These are phyloP conservation scores for Cyanoliseus patagonus DNA, from an alignment of 2,113 vertebrate genomes.

Conservation along the genomic window DNA sequence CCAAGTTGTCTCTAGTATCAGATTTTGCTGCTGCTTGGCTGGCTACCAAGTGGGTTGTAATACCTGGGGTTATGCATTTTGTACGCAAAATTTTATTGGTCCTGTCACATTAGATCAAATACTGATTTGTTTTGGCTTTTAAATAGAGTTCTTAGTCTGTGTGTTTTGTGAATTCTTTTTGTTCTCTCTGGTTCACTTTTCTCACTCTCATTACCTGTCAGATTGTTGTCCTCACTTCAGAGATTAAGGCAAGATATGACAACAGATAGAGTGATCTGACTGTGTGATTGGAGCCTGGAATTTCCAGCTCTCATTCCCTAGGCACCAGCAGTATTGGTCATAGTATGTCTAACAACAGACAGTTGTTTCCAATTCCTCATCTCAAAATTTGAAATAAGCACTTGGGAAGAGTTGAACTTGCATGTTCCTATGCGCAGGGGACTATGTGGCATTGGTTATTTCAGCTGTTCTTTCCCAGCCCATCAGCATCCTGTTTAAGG, in stretches of 20 bases:
- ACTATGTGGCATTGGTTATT: not conserved
- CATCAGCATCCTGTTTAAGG: not conserved
- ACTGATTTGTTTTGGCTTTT: not conserved
- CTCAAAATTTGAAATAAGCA: not conserved
- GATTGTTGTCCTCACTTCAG: not conserved
- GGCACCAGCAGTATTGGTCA: not conserved
- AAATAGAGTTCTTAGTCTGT: not conserved
- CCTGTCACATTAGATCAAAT: not conserved
- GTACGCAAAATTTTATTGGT: not conserved
- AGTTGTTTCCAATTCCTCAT: not conserved
- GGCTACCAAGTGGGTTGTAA: not conserved
- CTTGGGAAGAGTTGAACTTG: not conserved
- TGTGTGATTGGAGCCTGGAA: not conserved
- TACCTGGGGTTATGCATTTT: not conserved
- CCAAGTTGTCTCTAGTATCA: not conserved
- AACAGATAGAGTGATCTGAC: not conserved
- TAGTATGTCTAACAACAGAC: not conserved
- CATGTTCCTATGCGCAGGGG: not conserved
- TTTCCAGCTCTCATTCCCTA: not conserved
- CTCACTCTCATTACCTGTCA: not conserved
- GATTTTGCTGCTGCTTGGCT: not conserved
- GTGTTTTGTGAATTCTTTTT: not conserved
- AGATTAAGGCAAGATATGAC: not conserved
- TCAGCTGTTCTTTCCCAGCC: conserved; percentile 20
- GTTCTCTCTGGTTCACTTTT: not conserved